These are phyloP conservation scores for Elephas maximus DNA, from an alignment of 2,113 vertebrate genomes.

Conservation along the genomic window DNA sequence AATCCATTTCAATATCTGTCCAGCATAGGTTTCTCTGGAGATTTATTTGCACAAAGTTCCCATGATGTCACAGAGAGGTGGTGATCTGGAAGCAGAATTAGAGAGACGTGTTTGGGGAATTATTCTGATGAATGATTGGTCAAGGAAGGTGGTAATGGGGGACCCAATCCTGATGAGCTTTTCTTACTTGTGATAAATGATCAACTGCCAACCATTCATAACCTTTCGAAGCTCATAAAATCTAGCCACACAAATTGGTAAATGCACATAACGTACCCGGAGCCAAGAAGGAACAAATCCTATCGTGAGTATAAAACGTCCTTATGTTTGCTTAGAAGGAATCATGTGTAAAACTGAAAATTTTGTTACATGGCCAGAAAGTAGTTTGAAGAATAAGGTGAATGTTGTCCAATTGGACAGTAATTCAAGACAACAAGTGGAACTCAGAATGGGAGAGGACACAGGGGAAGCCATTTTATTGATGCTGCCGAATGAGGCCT, in stretches of 20 bases:
- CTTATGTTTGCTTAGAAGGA: not conserved
- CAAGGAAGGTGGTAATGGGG: not conserved
- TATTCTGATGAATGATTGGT: conserved; percentile 42
- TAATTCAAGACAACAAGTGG: not conserved
- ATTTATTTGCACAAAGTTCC: conserved; percentile 72
- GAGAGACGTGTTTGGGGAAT: conserved; percentile 56
- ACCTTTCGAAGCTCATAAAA: conserved; percentile 28
- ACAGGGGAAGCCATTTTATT: not conserved
- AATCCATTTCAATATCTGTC: conserved; percentile 81
- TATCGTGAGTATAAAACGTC: not conserved
- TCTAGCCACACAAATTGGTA: not conserved
- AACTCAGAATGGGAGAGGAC: not conserved
- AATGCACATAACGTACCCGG: not conserved
- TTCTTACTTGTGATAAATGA: not conserved
- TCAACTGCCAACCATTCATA: not conserved
- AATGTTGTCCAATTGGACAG: not conserved
- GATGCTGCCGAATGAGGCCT: accelerated
- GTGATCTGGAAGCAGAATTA: conserved; percentile 69
- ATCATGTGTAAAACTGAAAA: not conserved
- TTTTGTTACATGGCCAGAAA: not conserved
- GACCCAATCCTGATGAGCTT: not conserved
- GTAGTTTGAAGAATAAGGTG: not conserved
- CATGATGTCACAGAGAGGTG: conserved; percentile 74
- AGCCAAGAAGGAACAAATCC: conserved; percentile 8
- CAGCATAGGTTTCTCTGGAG: conserved; percentile 47